Percentiles rank a stretch among this genome's conserved stretches.
Evolutionary conservation across 1,140 invertebrate genomes (phyloP).

Genomic region (Ladona fulva): DNA sequence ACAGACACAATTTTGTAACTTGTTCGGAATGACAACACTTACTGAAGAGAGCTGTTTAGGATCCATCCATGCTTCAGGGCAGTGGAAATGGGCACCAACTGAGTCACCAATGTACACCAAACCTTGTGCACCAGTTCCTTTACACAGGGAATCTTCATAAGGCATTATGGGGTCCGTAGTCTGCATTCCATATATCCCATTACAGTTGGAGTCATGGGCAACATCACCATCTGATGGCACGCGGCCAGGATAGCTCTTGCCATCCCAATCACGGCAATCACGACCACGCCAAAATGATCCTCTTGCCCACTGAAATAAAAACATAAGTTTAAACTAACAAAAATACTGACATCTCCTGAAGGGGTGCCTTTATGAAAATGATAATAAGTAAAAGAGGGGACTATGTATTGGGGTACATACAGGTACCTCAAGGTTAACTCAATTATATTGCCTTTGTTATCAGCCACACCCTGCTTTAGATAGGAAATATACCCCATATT

Average conservation of each 20-base stretch:
- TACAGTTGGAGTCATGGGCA: slow-evolving; percentile 39
- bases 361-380: no score
- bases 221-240: slow-evolving; percentile 31
- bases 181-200: slow-evolving; percentile 39
- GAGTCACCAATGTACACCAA: slow-evolving; percentile 44
- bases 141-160: slow-evolving; percentile 39
- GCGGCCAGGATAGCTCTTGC: slow-evolving; percentile 36
- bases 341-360: no score
- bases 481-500: no score
- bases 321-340: no score
- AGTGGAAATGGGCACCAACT: slow-evolving; percentile 43
- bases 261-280: slow-evolving; percentile 38
- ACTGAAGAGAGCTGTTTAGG: slow-evolving; percentile 32
- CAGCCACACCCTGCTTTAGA: no score
- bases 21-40: slow-evolving; percentile 4
- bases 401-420: no score
- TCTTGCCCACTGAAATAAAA: slow-evolving; percentile 25
- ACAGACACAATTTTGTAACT: no score
- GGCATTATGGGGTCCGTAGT: slow-evolving; percentile 28
- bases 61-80: slow-evolving; percentile 41
- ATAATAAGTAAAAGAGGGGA: no score
- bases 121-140: slow-evolving; percentile 31
- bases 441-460: no score
- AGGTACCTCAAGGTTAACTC: no score
- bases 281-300: slow-evolving; percentile 41